Evolutionary conservation across 1,140 invertebrate species (phyloP), one percentile per base, ranked within the genome.

Genomic region (Tetragnatha versicolor): DNA sequence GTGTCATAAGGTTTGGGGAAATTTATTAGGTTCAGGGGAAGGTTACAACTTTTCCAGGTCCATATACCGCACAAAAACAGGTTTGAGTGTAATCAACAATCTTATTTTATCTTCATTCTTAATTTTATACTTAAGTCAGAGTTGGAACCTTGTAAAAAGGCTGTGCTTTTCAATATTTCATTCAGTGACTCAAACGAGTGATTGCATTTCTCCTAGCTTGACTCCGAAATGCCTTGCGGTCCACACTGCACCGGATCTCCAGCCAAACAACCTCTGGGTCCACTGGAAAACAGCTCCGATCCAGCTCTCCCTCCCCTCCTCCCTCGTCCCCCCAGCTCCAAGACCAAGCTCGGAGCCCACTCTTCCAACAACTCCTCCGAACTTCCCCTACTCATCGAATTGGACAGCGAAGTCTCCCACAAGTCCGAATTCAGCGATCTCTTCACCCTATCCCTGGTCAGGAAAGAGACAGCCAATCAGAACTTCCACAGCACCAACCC

Each of bases 271-370:
- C 29, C 37, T n/a, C n/a, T n/a, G 22, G n/a, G 10, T 53, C 31
- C 47, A 27, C 25, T n/a, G n/a, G n/a, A n/a, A 20, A 51, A 53
- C 17, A 22, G 22, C 31, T n/a, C 25, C 2, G 51, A 58, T 25
- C 63, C 76, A 10, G 10, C 69, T 31, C 69, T 53, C 3, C 76
- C 75, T 17, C 76, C 76, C 12, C 39, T 68, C 0, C 51, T 79
- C 3, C 76, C 76, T 1, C 31, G 76, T 33, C 76, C 76, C 3
- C 76, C 76, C 9, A 25, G 29, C 1, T 60, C 51, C 22, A 69
- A 69, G 20, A 20, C 7, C 10, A 77, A 29, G 14, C 14, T 55
- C 22, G 17, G 3, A 12, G 20, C 42, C 0, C 22, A 27, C 12
- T 25, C 47, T n/a, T 65, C 58, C 9, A 22, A 12, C 22, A 31